Evolutionary conservation across 2,888 invertebrate species (phyloP).

Genomic region (Acanthococcus lagerstroemiae): DNA sequence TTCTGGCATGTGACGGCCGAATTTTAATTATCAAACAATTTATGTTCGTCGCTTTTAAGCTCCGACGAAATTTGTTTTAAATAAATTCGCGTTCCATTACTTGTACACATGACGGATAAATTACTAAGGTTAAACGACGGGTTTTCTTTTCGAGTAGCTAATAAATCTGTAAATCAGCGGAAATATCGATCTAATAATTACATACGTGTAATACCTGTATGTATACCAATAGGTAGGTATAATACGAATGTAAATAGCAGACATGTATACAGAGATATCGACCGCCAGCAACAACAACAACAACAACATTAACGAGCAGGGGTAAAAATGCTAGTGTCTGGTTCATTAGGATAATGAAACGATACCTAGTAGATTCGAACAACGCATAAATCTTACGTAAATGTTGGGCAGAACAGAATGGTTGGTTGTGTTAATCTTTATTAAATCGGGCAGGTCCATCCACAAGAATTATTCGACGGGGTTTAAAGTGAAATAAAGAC

Average conservation of each 20-base stretch:
- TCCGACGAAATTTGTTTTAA: too few relatives aligned
- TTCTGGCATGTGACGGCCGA: too few relatives aligned
- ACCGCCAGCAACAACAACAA: not conserved
- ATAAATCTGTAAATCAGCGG: not conserved
- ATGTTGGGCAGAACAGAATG: slow-evolving; percentile 12
- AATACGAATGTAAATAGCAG: not conserved
- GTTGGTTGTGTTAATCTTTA: slow-evolving; percentile 27
- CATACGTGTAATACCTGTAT: not conserved
- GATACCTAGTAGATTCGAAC: slow-evolving; percentile 22
- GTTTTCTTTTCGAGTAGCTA: too few relatives aligned
- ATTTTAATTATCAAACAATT: too few relatives aligned
- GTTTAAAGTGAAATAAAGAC: too few relatives aligned
- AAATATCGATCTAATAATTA: not conserved
- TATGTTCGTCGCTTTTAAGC: too few relatives aligned
- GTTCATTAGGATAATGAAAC: slow-evolving; percentile 31
- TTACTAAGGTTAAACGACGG: too few relatives aligned
- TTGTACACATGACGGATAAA: too few relatives aligned
- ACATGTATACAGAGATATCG: not conserved
- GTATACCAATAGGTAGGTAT: not conserved
- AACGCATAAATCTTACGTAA: slow-evolving; percentile 28
- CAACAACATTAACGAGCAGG: not conserved
- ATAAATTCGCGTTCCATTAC: too few relatives aligned
- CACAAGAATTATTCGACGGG: slow-evolving; percentile 26
- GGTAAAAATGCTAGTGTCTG: slow-evolving; percentile 22
- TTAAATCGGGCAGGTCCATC: slow-evolving; percentile 29